phyloP scores from a whole-genome alignment of 2,888 invertebrate genomes.

The Apodemia zela region DNA sequence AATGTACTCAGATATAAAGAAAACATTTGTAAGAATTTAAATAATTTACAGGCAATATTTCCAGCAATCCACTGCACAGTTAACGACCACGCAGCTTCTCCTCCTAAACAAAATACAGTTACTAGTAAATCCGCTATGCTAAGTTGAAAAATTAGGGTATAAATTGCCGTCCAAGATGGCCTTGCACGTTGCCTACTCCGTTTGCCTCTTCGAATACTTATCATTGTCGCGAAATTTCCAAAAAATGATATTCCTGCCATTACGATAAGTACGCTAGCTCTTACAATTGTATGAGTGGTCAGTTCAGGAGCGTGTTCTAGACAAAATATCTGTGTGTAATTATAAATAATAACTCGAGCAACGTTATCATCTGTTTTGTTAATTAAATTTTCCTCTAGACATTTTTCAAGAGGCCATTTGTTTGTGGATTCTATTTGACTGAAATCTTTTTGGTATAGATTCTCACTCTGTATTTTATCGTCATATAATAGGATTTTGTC shows the following conservation, averaged over 20 bases:
- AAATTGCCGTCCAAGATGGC: conserved; percentile 85
- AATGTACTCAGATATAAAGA: conserved; percentile 91
- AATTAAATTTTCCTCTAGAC: conserved; percentile 47
- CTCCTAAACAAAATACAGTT: conserved; percentile 89
- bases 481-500: conserved; percentile 74
- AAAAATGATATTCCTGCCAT: conserved; percentile 87
- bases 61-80: conserved; percentile 50
- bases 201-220: conserved; percentile 85
- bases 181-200: conserved; percentile 76
- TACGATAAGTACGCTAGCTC: conserved; percentile 83
- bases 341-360: conserved; percentile 37
- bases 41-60: conserved; percentile 70
- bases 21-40: conserved; percentile 91
- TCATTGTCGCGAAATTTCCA: conserved; percentile 88
- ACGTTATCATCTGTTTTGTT: conserved; percentile 39
- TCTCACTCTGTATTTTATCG: conserved; percentile 43
- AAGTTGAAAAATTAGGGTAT: conserved; percentile 89
- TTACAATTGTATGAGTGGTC: conserved; percentile 82
- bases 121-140: conserved; percentile 92
- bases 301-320: conserved; percentile 85
- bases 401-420: conserved; percentile 61
- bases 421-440: conserved; percentile 37
- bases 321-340: conserved; percentile 61
- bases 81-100: conserved; percentile 88
- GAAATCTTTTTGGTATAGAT: conserved; percentile 46